Base-by-base conservation (phyloP, 2,797 vertebrate genomes). In the Sternotherus odoratus region DNA sequence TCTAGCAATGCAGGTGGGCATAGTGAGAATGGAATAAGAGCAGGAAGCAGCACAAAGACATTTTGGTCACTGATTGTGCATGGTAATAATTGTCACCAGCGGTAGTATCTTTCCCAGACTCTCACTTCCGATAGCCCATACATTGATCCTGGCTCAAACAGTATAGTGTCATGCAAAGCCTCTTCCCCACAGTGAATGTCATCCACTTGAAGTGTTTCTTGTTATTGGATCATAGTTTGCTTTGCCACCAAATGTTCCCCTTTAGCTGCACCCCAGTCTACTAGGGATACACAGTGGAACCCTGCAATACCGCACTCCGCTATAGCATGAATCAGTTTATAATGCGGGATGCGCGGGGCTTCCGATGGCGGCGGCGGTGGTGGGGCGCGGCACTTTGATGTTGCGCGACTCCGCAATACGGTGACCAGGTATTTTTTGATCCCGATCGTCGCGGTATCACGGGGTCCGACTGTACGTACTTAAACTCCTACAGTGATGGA, bases 121-220 rank as follows among this genome's bases (percentile, higher is more conserved):
- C 51, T 30, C 83, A 69, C 39, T 84, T 19, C 54, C 50, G 19
- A 50, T 5, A 23, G 46, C 9, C 19, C 1, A 15, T 11, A 21
- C 1, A 21, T 6, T 33, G 75, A 87, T 56, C 54, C 48, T 39
- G 86, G 77, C 74, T 85, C 72, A 17, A 79, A 79, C 78, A 2
- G 28, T 0, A 13, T 5, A 11, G 6, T 17, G 4, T 5, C 30
- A 19, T 2, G 4, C 33, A 33, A 0, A 2, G n/a, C 16, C 10
- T 74, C 11, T 8, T 10, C 30, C 66, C 10, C 10, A 63, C 36
- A 77, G 49, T 23, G 0, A 3, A 63, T 43, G 10, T 77, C 30
- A 9, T 77, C 3, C 51, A 1, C 16, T 1, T 13, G 3, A 66
- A 75, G 50, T 30, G 6, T 57, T 80, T 49, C 36, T 79, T 11